phyloP scores from a whole-genome alignment of 2,888 invertebrate species.

The Xanthorhoe designata region DNA sequence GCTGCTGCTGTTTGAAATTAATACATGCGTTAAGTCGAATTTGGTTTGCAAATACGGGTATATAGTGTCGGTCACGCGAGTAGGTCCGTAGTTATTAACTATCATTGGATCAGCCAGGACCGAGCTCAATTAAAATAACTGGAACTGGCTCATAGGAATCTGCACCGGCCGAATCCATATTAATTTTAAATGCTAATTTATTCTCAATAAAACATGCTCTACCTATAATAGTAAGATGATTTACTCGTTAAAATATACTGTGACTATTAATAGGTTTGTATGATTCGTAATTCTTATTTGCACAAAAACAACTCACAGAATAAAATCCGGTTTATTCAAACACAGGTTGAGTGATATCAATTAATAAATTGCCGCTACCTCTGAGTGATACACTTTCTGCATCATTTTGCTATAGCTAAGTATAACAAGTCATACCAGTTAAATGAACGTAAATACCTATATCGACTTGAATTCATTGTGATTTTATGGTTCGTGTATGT shows the following conservation, averaged over 20 bases:
- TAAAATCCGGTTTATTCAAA: constrained; percentile 15
- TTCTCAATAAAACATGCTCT: constrained; percentile 54
- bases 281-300: constrained; percentile 7
- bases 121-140: constrained; percentile 63
- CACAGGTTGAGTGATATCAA: constrained; percentile 3
- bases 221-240: constrained; percentile 31
- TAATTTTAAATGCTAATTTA: constrained; percentile 60
- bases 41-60: constrained; percentile 72
- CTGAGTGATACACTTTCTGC: constrained; percentile 7
- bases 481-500: background rate
- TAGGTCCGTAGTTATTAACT: constrained; percentile 51
- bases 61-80: constrained; percentile 57
- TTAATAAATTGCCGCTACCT: constrained; percentile 1
- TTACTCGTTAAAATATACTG: constrained; percentile 31
- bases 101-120: constrained; percentile 52
- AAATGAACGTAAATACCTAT: constrained; percentile 1
- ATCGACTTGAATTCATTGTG: constrained; percentile 1
- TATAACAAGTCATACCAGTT: background rate
- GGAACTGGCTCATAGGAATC: constrained; percentile 62
- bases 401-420: constrained; percentile 2
- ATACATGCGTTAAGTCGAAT: constrained; percentile 64
- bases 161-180: constrained; percentile 49
- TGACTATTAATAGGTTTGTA: constrained; percentile 9
- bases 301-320: constrained; percentile 3
- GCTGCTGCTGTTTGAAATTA: constrained; percentile 63